Base-by-base conservation (phyloP, 1,140 invertebrate genomes). In the Helicoverpa armigera region DNA sequence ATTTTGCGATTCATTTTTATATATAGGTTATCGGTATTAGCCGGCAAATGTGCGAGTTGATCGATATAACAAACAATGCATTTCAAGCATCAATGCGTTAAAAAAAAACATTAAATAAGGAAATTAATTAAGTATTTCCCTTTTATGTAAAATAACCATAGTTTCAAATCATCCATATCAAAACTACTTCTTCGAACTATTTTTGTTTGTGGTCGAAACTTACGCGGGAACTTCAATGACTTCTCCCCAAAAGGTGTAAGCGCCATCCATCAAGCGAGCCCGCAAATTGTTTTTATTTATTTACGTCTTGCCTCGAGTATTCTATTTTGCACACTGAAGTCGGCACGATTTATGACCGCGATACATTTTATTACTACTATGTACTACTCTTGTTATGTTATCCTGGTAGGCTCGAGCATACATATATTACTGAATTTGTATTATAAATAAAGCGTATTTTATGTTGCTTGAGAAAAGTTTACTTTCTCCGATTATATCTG, bases 301-400 rank as follows among this genome's bases (percentile, higher is more conserved):
- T 67, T 67, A 67, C 63, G 63, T 50, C 35, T 67, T 65, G 31
- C 35, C 48, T 16, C 43, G 35, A 67, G 14, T 18, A 12, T 18
- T 67, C 31, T 35, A 48, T 70, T 53, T 16, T 29, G 18, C 50
- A 53, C 50, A 70, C 63, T 50, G 63, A 50, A 70, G 67, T 53
- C 35, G 29, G 67, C 50, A 23, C 18, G 67, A 70, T 70, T 70
- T 70, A 70, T 70, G 48, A 53, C n/a, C 29, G 53, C 29, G 67
- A 70, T 70, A 70, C 23, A 70, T 70, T 70, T 70, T 53, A 70
- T 53, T 70, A 70, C 16, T 50, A 70, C 67, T 29, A 53, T 43
- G 67, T 70, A 70, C 67, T 53, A 18, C 29, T 70, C 23, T 29
- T 67, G 43, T 43, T 70, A 51, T 70, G 67, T 53, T 53, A 14